Conservation (phyloP, 2,797 vertebrate genomes). For the Acanthiza pusilla region DNA sequence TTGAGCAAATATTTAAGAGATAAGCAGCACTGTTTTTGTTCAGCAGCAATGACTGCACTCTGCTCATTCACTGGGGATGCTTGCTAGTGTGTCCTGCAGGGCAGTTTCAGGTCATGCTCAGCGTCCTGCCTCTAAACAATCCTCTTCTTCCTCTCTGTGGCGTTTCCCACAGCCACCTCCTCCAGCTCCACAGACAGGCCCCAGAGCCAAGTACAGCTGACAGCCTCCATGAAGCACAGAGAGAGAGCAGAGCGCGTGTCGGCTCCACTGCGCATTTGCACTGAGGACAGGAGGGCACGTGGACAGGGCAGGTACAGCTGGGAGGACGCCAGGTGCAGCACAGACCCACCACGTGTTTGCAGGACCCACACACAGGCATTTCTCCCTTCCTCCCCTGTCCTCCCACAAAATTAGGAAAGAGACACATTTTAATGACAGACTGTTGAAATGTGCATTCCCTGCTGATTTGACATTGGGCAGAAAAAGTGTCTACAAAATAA, state of each 20-base stretch:
- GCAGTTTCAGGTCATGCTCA: neutral
- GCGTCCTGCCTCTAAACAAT: neutral
- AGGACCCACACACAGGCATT: neutral
- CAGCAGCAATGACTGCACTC: neutral
- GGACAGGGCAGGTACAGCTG: neutral
- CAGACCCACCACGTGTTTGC: fast-evolving
- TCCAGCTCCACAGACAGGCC: neutral
- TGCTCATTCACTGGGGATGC: fast-evolving
- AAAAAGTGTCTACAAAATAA: conserved; percentile 53
- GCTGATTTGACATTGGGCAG: conserved; percentile 61
- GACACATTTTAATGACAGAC: neutral
- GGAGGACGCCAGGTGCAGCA: fast-evolving
- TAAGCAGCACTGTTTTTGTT: neutral
- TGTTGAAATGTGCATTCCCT: conserved; percentile 2
- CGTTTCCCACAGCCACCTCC: neutral
- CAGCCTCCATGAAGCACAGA: fast-evolving
- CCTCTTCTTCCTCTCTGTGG: neutral
- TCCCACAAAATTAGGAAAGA: neutral
- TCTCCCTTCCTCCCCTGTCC: neutral
- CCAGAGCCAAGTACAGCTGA: neutral
- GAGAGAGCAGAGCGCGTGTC: neutral
- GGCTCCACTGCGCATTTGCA: fast-evolving
- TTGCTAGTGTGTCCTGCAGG: fast-evolving
- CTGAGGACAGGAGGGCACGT: neutral
- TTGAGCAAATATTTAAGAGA: neutral